Conservation (phyloP, 2,888 invertebrate species). For the Danaus chrysippus region DNA sequence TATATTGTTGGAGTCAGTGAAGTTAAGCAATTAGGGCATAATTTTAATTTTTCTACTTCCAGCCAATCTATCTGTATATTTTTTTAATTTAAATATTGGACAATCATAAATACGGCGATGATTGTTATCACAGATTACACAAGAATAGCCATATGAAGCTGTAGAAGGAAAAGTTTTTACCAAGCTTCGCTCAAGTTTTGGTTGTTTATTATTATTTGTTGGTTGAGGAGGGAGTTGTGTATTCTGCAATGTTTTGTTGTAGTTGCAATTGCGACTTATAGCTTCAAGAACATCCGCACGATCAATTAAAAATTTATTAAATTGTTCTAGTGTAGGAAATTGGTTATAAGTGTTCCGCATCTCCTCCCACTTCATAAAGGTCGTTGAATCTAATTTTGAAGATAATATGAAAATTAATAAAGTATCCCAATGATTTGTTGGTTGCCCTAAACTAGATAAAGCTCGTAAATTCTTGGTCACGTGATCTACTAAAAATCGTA, state of each 20-base stretch:
- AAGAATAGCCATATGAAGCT: not conserved
- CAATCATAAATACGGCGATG: constrained; percentile 28
- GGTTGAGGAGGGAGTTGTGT: too few species aligned
- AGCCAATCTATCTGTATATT: constrained; percentile 15
- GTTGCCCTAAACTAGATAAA: constrained; percentile 26
- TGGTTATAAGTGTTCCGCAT: constrained; percentile 14
- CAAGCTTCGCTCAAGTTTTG: too few species aligned
- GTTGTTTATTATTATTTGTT: too few species aligned
- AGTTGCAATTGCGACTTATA: too few species aligned
- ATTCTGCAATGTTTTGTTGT: too few species aligned
- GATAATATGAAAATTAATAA: too few species aligned
- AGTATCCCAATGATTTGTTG: constrained; percentile 27
- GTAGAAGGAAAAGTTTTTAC: constrained; percentile 13
- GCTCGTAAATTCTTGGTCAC: constrained; percentile 33
- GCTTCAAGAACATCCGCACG: too few species aligned
- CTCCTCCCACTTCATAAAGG: constrained; percentile 26
- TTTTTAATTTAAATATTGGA: constrained; percentile 25
- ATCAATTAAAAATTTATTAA: constrained; percentile 24
- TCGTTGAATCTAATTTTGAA: constrained; percentile 27
- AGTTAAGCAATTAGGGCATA: constrained; percentile 23
- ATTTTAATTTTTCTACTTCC: constrained; percentile 24
- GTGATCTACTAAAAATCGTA: constrained; percentile 31
- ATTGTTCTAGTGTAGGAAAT: constrained; percentile 24
- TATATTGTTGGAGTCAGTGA: too few species aligned
- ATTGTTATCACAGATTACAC: constrained; percentile 18